phyloP scores from a whole-genome alignment of 2,888 invertebrate genomes.

The Luperina testacea region DNA sequence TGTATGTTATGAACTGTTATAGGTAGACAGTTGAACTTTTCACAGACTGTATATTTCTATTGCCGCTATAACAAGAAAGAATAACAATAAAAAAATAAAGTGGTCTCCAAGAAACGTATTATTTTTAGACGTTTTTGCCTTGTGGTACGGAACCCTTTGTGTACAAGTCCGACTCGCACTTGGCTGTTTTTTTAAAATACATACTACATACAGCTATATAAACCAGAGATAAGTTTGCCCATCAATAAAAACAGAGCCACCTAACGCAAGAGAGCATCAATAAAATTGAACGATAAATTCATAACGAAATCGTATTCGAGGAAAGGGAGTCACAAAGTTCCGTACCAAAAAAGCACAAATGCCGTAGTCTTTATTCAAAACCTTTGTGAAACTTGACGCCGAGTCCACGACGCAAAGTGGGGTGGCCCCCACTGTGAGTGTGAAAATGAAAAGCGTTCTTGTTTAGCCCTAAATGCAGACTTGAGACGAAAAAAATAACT shows the following conservation, averaged over 20 bases:
- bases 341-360: conserved; percentile 75
- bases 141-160: not conserved
- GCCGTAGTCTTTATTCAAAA: conserved; percentile 79
- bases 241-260: not conserved
- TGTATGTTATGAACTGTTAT: not conserved
- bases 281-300: conserved; percentile 57
- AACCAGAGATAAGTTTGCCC: conserved; percentile 1
- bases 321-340: conserved; percentile 73
- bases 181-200: not conserved
- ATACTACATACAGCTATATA: not conserved
- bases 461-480: conserved; percentile 74
- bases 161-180: not conserved
- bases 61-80: not conserved
- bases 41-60: not conserved
- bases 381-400: conserved; percentile 80
- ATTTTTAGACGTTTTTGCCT: not conserved
- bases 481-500: conserved; percentile 69
- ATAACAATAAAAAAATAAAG: not conserved
- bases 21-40: too few relatives aligned
- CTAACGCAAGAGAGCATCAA: conserved; percentile 30
- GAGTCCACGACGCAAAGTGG: conserved; percentile 67
- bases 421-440: conserved; percentile 70
- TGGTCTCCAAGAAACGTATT: not conserved
- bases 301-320: conserved; percentile 64
- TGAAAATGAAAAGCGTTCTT: conserved; percentile 79